Conservation (phyloP, 2,888 invertebrate species). For the Pristionchus exspectatus region DNA sequence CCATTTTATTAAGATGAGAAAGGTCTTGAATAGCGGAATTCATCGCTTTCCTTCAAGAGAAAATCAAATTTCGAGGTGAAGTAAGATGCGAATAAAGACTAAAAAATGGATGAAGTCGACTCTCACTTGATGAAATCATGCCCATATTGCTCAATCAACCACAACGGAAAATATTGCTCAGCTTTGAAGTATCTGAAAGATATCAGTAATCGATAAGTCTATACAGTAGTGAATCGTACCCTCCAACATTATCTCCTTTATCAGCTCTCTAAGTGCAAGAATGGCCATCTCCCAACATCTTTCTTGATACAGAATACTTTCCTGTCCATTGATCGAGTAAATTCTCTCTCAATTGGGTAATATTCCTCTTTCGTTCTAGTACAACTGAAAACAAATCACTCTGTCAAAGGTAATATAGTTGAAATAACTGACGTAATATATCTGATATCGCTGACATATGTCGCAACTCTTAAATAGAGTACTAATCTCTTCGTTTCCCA, state of each 20-base stretch:
- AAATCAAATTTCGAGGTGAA: background rate
- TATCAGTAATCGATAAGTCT: background rate
- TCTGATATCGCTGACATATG: conserved; percentile 73
- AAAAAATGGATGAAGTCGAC: background rate
- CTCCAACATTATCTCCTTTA: conserved; percentile 87
- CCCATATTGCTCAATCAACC: conserved; percentile 48
- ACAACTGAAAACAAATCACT: conserved; percentile 83
- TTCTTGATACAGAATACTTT: conserved; percentile 80
- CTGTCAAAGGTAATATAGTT: background rate
- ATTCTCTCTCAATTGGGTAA: conserved; percentile 94
- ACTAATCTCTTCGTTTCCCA: conserved; percentile 60
- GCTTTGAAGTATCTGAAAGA: conserved; percentile 39
- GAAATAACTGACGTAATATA: conserved; percentile 67
- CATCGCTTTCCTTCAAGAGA: conserved; percentile 22
- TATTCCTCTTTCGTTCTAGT: conserved; percentile 94
- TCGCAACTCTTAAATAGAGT: conserved; percentile 73
- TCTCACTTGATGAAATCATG: conserved; percentile 52
- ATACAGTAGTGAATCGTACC: conserved; percentile 68
- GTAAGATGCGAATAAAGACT: background rate
- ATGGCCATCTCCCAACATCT: conserved; percentile 88
- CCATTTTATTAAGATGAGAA: conserved; percentile 1
- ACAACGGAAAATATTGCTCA: conserved; percentile 50
- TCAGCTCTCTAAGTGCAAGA: conserved; percentile 93
- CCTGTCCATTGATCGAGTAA: conserved; percentile 81
- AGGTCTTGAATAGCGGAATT: conserved; percentile 1